Evolutionary conservation across 1,140 invertebrate genomes (phyloP), one percentile per base, ranked within the genome.

Genomic region (Drosophila obscura): DNA sequence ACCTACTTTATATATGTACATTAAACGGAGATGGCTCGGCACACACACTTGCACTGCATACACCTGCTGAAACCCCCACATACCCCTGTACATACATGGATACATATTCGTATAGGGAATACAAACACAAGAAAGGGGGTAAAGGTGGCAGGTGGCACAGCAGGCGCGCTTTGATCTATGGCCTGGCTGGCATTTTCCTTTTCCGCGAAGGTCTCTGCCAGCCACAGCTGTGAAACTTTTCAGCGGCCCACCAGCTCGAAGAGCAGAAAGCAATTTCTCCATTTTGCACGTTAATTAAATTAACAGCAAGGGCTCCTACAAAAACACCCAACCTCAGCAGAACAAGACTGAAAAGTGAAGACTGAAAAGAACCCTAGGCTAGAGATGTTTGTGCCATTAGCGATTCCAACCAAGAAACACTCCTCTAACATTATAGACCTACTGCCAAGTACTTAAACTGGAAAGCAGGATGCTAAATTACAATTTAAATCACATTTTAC

Each of bases 221-320:
- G 48, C 43, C 56, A 45, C 66, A 71, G 52, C 51, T 49, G 65
- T 49, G 35, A 48, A 71, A 75, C 41, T 53, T 50, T 57, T 66
- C 31, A 56, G 39, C 55, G 44, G 50, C 44, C 48, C 31, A 55
- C 51, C 45, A 45, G 56, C 26, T 31, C 45, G 52, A 48, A 31
- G 8, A 65, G 53, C 68, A 46, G 57, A 76, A 68, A 77, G 83
- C 79, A 88, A 88, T 88, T 82, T 85, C 63, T 75, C 63, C 62
- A 67, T 80, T 66, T 69, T 72, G 56, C 68, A 62, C 74, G 79
- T 79, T 87, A 82, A 87, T 87, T 88, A 82, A 87, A 87, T 87
- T 88, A 87, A 78, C 75, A 68, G 66, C 78, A 79, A 65, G 74
- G 50, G 77, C 59, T 57, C 62, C 61, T 65, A 58, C 68, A 67